Evolutionary conservation across 2,888 invertebrate species (phyloP).

Genomic region (Lamellibrachia satsuma): DNA sequence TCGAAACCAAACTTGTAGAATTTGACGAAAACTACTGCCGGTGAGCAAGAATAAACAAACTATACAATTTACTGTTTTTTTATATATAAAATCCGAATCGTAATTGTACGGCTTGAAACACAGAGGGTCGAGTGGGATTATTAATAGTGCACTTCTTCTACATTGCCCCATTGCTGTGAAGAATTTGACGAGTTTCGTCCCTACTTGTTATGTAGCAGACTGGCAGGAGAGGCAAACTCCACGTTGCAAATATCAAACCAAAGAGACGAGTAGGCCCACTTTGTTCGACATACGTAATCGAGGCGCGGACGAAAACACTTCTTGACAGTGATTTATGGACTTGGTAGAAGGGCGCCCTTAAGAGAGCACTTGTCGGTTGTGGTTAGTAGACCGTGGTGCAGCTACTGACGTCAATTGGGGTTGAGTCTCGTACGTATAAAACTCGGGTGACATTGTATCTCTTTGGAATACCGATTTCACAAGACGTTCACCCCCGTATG

Average conservation of each 20-base stretch:
- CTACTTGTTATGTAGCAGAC: neutral
- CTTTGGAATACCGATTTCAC: neutral
- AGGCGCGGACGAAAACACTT: neutral
- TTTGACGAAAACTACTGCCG: too few relatives aligned
- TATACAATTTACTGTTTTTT: too few relatives aligned
- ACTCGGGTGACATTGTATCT: neutral
- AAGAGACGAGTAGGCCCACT: neutral
- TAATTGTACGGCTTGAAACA: too few relatives aligned
- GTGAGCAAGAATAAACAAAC: too few relatives aligned
- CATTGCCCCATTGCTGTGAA: neutral
- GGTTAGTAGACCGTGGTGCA: neutral
- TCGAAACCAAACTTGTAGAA: too few relatives aligned
- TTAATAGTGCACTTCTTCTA: neutral
- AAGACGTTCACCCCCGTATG: too few relatives aligned
- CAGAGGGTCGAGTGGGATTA: neutral
- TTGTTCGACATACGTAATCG: neutral
- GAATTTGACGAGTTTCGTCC: neutral
- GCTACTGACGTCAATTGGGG: neutral
- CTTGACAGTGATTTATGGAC: neutral
- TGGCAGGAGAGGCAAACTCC: neutral
- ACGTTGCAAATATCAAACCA: neutral
- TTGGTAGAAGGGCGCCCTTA: neutral
- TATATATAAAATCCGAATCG: too few relatives aligned
- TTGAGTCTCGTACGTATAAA: neutral
- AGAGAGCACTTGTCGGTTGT: neutral